These are phyloP conservation scores for Meteorus sp. DNA, from an alignment of 1,140 invertebrate genomes.

Conservation along the genomic window DNA sequence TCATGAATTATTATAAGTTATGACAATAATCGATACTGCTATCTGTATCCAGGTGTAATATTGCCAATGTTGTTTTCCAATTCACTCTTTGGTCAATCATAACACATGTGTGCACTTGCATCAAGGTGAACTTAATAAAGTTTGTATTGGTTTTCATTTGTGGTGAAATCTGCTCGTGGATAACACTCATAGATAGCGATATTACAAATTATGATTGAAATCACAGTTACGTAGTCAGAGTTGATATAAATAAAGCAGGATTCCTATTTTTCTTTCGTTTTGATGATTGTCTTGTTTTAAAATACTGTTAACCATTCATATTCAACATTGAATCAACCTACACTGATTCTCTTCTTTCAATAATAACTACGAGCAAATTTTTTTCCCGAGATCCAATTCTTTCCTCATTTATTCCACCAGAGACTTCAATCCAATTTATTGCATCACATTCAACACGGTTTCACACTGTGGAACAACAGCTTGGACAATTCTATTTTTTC, in stretches of 20 bases:
- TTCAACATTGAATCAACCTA: no score
- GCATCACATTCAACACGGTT: no score
- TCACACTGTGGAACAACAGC: no score
- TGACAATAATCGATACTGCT: background rate
- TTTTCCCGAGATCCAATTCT: no score
- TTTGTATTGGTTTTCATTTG: constrained; percentile 9
- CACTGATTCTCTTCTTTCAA: no score
- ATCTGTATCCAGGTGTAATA: constrained; percentile 10
- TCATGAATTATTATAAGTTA: background rate
- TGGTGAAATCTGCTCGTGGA: no score
- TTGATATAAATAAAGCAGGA: background rate
- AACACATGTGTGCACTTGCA: constrained; percentile 4
- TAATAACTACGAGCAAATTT: no score
- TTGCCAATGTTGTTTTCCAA: constrained; percentile 10
- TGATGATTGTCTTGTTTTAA: no score
- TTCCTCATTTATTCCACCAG: no score
- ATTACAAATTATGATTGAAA: constrained; percentile 4
- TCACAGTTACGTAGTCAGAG: background rate
- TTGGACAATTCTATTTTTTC: constrained; percentile 14
- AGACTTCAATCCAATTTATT: no score
- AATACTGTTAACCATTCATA: no score
- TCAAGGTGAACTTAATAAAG: background rate
- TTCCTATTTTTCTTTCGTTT: background rate
- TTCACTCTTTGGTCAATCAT: constrained; percentile 17
- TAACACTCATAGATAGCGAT: background rate